Evolutionary conservation across 2,113 vertebrate species (phyloP).

Genomic region (Cygnus buccinator): DNA sequence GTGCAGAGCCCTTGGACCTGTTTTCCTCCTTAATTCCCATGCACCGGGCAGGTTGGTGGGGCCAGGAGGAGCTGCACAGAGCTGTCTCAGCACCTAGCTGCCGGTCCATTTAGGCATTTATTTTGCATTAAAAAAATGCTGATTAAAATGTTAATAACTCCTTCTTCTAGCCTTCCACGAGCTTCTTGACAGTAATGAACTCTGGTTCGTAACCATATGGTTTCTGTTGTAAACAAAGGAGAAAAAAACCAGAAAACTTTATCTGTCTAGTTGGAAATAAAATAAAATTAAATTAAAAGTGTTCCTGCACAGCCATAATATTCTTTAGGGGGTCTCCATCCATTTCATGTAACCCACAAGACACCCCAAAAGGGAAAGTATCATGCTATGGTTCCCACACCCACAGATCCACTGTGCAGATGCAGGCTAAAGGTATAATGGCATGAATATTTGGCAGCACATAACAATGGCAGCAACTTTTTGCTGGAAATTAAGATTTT

Average conservation of each 20-base stretch:
- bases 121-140: not conserved
- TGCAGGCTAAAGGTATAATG: not conserved
- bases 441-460: not conserved
- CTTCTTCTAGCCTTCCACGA: not conserved
- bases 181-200: constrained; percentile 21
- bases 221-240: not conserved
- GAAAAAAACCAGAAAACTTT: not conserved
- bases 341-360: not conserved
- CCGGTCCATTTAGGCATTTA: not conserved
- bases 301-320: not conserved
- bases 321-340: not conserved
- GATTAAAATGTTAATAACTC: constrained; percentile 1
- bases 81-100: not conserved
- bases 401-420: not conserved
- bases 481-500: not conserved
- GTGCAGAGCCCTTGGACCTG: not conserved
- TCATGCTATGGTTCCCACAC: not conserved
- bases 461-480: not conserved
- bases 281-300: not conserved
- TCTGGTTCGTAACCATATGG: not conserved
- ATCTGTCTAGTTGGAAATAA: not conserved
- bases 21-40: not conserved
- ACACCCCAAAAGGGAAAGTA: not conserved
- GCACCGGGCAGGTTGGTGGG: not conserved
- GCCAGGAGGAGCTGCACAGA: not conserved